Evolutionary conservation across 2,113 vertebrate species (phyloP).

Genomic region (Hyperoodon ampullatus): DNA sequence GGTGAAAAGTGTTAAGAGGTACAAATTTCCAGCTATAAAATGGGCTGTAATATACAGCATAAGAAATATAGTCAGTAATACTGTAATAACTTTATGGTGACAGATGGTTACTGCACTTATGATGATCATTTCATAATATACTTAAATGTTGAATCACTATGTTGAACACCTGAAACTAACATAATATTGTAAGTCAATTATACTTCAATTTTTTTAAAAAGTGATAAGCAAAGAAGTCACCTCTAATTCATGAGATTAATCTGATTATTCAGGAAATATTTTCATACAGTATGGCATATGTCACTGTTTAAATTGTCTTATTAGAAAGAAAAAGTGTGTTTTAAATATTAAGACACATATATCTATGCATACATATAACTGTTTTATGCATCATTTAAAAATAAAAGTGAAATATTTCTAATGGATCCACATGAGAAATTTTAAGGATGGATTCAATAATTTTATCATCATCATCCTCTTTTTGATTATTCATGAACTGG

Average conservation of each 20-base stretch:
- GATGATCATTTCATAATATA: background rate
- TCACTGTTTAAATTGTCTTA: constrained; percentile 35
- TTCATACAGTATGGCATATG: constrained; percentile 14
- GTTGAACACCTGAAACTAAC: background rate
- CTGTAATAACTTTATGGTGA: background rate
- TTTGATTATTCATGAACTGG: background rate
- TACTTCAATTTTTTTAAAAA: background rate
- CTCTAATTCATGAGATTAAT: constrained; percentile 50
- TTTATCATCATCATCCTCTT: constrained; percentile 23
- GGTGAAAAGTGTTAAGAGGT: background rate
- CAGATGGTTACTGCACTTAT: background rate
- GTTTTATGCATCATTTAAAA: constrained; percentile 28
- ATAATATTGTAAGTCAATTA: background rate
- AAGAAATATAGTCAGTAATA: background rate
- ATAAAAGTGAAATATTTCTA: constrained; percentile 16
- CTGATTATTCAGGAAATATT: constrained; percentile 53
- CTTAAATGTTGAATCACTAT: background rate
- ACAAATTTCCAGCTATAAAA: background rate
- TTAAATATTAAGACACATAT: constrained; percentile 5
- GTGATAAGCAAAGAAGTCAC: constrained; percentile 43
- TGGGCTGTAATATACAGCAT: background rate
- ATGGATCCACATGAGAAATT: background rate
- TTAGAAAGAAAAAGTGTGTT: constrained; percentile 3
- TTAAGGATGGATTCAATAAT: background rate
- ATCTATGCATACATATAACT: background rate